phyloP scores from a whole-genome alignment of 2,113 vertebrate genomes.

The Cercocebus atys region DNA sequence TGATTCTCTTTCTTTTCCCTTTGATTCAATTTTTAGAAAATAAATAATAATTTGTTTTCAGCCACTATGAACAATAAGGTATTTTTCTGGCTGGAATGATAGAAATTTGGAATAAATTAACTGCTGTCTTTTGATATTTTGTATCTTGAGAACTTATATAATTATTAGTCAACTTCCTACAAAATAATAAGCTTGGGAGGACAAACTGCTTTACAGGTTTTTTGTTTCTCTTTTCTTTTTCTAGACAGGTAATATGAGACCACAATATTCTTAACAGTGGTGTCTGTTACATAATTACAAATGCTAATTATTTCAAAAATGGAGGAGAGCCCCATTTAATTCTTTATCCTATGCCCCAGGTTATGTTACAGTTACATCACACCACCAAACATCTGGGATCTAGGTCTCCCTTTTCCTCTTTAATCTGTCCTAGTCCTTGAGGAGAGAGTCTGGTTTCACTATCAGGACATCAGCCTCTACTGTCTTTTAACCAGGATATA shows the following conservation, averaged over 20 bases:
- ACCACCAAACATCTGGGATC: rapidly evolving
- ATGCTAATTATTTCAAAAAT: background rate
- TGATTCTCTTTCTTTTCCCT: background rate
- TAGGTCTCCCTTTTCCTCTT: too few relatives aligned
- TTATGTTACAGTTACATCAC: background rate
- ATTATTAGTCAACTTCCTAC: background rate
- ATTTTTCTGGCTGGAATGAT: background rate
- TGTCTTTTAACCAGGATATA: rapidly evolving
- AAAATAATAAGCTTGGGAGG: background rate
- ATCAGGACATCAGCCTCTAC: background rate
- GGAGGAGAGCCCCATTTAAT: rapidly evolving
- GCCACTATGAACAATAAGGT: background rate
- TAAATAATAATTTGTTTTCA: background rate
- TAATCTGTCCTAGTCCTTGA: background rate
- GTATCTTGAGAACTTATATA: background rate
- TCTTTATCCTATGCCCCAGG: background rate
- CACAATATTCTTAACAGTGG: rapidly evolving
- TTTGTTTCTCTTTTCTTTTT: background rate
- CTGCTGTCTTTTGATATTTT: background rate
- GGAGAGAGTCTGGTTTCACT: too few relatives aligned
- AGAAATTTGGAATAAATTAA: background rate
- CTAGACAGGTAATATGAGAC: rapidly evolving
- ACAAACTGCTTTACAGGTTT: background rate
- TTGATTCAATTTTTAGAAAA: background rate
- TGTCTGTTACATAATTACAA: rapidly evolving